These are phyloP conservation scores for Apis laboriosa DNA, from an alignment of 1,140 invertebrate genomes.

Conservation along the genomic window DNA sequence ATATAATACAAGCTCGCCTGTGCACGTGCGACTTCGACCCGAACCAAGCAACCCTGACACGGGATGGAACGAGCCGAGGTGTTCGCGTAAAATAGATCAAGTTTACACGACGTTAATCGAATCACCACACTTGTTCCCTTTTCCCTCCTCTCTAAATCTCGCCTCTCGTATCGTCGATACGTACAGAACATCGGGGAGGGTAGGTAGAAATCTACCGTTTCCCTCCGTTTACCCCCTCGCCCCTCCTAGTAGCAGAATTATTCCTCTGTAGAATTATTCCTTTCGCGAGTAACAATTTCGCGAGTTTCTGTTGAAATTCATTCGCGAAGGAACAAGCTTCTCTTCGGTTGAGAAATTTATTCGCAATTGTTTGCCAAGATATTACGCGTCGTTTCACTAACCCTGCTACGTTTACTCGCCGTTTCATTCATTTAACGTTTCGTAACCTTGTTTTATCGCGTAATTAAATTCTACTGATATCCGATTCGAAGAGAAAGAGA, in stretches of 20 bases:
- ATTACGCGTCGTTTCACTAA: conserved; percentile 6
- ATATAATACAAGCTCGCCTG: neutral
- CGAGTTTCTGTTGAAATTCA: neutral
- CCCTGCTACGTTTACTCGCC: neutral
- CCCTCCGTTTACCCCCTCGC: neutral
- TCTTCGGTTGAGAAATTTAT: conserved; percentile 5
- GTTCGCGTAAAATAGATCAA: conserved; percentile 49
- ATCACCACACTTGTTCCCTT: conserved; percentile 26
- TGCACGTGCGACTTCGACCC: neutral
- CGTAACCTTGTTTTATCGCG: neutral
- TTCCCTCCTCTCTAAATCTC: neutral
- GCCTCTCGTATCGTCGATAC: neutral
- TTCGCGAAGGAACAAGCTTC: neutral
- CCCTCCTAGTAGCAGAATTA: neutral
- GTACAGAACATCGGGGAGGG: neutral
- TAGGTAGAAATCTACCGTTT: neutral
- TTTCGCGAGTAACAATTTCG: neutral
- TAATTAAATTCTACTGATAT: neutral
- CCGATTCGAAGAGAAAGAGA: too few relatives aligned
- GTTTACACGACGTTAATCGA: conserved; percentile 48
- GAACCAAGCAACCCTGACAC: neutral
- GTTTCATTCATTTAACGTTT: neutral
- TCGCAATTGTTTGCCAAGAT: conserved; percentile 17
- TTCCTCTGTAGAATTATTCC: neutral
- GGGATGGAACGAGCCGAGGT: neutral